Base-by-base conservation (phyloP, 2,113 vertebrate species). In the Anarhynchus alexandrinus region DNA sequence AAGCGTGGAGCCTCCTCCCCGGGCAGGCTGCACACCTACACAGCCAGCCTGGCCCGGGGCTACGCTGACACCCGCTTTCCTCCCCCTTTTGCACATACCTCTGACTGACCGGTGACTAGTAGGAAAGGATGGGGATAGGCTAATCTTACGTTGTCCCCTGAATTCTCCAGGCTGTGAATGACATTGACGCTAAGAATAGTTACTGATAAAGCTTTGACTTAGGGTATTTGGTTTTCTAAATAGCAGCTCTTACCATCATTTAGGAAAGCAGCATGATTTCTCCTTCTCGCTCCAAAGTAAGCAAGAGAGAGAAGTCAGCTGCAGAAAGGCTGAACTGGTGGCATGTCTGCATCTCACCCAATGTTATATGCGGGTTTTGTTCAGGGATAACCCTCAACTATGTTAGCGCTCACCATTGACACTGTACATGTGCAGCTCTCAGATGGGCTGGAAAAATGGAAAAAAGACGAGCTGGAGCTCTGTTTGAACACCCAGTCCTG, bases 11-110 rank as follows among this genome's bases (percentile, higher is more conserved):
- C 29, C 57, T 21, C 9, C 16, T 25, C 12, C 30, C 19, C 0
- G 0, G 40, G 23, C 27, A 40, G 34, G 49, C 42, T 34, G 49
- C 29, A 4, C 7, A 0, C 32, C 15, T 8, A 3, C 9, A 3
- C n/a, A 8, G 58, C 32, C 54, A 34, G 40, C 55, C 55, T 22
- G 30, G 54, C 42, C 54, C 4, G 15, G 25, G 43, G 55, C 30
- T n/a, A 11, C 15, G 32, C 52, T 32, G 51, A 13, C 9, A 10
- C 59, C 32, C 10, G 1, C 23, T 30, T n/a, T 14, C 57, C 76
- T 69, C 30, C 77, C 64, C 7, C 42, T 77, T 77, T 11, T 5
- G 4, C n/a, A 42, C 61, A 2, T 29, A n/a, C 21, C 40, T 82
- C 82, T 66, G 81, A 8, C 85, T 52, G 70, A n/a, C 64, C 71